Conservation (phyloP, 2,888 invertebrate species). For the Phytoseiulus persimilis region DNA sequence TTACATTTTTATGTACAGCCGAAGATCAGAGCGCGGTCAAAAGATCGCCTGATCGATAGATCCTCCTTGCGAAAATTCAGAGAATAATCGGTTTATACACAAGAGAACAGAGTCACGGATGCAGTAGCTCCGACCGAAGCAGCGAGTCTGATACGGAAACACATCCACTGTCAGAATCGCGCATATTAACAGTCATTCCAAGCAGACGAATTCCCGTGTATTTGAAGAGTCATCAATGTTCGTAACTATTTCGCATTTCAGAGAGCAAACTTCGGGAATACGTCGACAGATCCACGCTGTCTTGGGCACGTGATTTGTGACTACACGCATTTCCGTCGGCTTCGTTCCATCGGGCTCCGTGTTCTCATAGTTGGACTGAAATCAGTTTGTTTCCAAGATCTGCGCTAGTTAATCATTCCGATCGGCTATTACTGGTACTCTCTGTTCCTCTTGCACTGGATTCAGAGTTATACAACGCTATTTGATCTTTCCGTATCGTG, state of each 20-base stretch:
- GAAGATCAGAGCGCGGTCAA: background rate
- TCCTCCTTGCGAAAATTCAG: background rate
- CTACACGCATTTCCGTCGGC: background rate
- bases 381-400: background rate
- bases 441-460: background rate
- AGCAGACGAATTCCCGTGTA: background rate
- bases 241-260: background rate
- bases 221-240: background rate
- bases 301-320: background rate
- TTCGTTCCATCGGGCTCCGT: background rate
- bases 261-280: background rate
- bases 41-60: background rate
- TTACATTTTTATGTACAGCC: constrained; percentile 35
- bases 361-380: background rate
- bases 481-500: background rate
- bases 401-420: background rate
- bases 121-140: background rate
- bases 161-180: background rate
- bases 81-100: background rate
- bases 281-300: background rate
- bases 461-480: background rate
- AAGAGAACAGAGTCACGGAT: background rate
- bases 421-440: background rate
- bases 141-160: background rate
- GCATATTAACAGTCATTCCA: background rate